Percentiles rank a stretch among this genome's conserved stretches.
These are phyloP conservation scores for Paracentrotus lividus DNA, from an alignment of 53 echinoderm and acorn worm species.

Conservation along the genomic window DNA sequence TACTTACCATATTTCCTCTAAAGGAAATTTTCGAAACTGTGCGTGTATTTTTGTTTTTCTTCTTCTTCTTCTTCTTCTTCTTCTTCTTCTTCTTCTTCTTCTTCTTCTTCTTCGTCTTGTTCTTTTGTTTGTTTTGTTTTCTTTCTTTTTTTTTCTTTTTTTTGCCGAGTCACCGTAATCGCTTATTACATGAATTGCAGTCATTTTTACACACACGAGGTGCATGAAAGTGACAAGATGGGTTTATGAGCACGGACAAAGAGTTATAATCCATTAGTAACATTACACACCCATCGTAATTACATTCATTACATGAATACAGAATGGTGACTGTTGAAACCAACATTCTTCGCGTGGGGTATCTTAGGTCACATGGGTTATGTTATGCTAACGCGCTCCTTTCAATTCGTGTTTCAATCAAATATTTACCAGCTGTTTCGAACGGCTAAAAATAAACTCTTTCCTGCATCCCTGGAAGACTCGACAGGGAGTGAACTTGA, in stretches of 20 bases:
- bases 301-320: conserved; percentile 48
- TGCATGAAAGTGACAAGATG: neutral
- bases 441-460: conserved; percentile 38
- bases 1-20: too few relatives aligned
- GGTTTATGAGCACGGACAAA: neutral
- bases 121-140: neutral
- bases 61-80: too few relatives aligned
- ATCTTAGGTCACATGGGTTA: conserved; percentile 52
- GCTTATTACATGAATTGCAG: too few relatives aligned
- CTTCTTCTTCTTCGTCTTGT: too few relatives aligned
- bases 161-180: too few relatives aligned
- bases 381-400: conserved; percentile 32
- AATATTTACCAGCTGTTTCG: conserved; percentile 56
- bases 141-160: neutral
- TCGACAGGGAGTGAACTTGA: neutral
- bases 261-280: neutral
- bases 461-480: neutral
- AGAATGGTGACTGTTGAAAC: neutral
- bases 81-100: too few relatives aligned
- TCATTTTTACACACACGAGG: neutral
- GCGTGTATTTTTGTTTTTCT: too few relatives aligned
- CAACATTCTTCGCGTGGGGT: conserved; percentile 50
- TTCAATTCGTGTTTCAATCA: conserved; percentile 59
- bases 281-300: neutral
- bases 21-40: too few relatives aligned